These are phyloP conservation scores for Nymphalis polychloros DNA, from an alignment of 2,888 invertebrate species.

Conservation along the genomic window DNA sequence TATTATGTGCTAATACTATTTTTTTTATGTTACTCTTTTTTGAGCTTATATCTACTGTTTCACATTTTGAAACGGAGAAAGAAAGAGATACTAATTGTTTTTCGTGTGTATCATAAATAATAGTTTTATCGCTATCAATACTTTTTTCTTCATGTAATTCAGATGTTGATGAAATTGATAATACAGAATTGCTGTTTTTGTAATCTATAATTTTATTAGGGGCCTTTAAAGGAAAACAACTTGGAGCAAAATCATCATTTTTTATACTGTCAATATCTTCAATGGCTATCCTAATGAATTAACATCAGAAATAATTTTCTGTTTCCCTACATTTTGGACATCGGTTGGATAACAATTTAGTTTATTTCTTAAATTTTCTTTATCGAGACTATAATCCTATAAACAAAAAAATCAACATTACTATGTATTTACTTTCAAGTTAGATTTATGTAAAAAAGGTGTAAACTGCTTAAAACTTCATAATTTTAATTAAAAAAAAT, in stretches of 20 bases:
- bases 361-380: slow-evolving; percentile 20
- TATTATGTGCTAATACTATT: slow-evolving; percentile 48
- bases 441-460: no score
- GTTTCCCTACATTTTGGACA: not conserved
- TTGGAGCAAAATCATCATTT: slow-evolving; percentile 33
- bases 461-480: no score
- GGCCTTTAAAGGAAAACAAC: slow-evolving; percentile 17
- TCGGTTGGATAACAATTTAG: not conserved
- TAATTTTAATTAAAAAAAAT: no score
- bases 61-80: slow-evolving; percentile 57
- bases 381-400: slow-evolving; percentile 11
- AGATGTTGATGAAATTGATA: slow-evolving; percentile 49
- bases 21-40: slow-evolving; percentile 58
- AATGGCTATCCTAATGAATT: slow-evolving; percentile 50
- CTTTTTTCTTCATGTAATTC: slow-evolving; percentile 39
- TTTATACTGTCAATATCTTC: slow-evolving; percentile 47
- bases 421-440: no score
- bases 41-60: slow-evolving; percentile 56
- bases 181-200: slow-evolving; percentile 39
- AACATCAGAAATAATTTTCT: slow-evolving; percentile 24
- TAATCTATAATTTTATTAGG: slow-evolving; percentile 20
- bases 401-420: not conserved
- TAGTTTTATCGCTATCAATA: slow-evolving; percentile 45
- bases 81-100: slow-evolving; percentile 53
- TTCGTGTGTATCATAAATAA: slow-evolving; percentile 44